These are phyloP conservation scores for Corythoichthys haematopterus DNA, from an alignment of 2,113 vertebrate genomes.

Conservation along the genomic window DNA sequence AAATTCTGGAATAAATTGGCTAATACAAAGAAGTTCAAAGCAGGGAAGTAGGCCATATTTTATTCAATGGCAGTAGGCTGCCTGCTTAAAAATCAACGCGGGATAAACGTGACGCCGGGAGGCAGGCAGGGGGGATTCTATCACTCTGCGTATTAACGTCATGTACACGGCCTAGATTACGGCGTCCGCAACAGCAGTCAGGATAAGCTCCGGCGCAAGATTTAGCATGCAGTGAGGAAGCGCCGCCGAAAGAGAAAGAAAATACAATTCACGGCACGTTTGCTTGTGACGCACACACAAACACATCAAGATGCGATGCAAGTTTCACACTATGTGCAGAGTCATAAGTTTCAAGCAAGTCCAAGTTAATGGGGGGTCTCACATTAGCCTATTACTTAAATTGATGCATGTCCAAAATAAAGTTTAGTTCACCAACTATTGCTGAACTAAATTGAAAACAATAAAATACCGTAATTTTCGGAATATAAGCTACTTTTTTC, in stretches of 20 bases:
- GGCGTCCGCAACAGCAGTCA: constrained; percentile 19
- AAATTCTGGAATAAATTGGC: too few relatives aligned
- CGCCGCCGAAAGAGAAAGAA: constrained; percentile 16
- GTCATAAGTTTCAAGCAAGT: too few relatives aligned
- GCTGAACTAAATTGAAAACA: too few relatives aligned
- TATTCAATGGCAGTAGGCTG: constrained; percentile 51
- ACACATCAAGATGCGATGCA: not conserved
- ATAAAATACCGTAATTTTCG: too few relatives aligned
- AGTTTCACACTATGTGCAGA: not conserved
- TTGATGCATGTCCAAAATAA: too few relatives aligned
- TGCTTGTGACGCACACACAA: not conserved
- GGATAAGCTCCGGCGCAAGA: constrained; percentile 56
- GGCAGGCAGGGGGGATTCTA: constrained; percentile 46
- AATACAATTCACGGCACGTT: not conserved
- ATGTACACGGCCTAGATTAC: constrained; percentile 61
- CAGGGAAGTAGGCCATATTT: constrained; percentile 56
- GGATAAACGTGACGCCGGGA: constrained; percentile 57
- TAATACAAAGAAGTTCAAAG: constrained; percentile 19
- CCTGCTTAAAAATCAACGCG: constrained; percentile 44
- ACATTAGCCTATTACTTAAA: too few relatives aligned
- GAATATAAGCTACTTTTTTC: too few relatives aligned
- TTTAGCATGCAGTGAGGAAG: constrained; percentile 35
- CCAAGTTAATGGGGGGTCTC: too few relatives aligned
- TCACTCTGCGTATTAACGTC: constrained; percentile 65
- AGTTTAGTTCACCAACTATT: too few relatives aligned